These are phyloP conservation scores for Argyra leucocephala DNA, from an alignment of 2,888 invertebrate species.

Conservation along the genomic window DNA sequence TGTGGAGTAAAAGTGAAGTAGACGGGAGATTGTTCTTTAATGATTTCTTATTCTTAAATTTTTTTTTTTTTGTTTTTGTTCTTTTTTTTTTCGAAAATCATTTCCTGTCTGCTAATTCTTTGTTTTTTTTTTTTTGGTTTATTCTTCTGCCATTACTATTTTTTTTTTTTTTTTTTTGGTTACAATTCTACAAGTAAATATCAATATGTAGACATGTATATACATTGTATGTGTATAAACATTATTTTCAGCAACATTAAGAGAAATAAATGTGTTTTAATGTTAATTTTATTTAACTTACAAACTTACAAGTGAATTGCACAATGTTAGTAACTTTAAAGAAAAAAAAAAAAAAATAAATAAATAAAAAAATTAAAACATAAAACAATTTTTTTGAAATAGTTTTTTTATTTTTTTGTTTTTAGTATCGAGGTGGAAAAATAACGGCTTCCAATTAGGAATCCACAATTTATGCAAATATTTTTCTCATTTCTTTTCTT, in stretches of 20 bases:
- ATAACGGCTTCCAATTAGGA: constrained; percentile 18
- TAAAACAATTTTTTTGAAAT: no score
- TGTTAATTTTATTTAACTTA: background rate
- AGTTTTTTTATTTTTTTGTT: background rate
- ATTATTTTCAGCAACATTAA: background rate
- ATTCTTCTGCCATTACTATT: background rate
- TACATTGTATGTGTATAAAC: background rate
- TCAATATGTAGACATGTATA: background rate
- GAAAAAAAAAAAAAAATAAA: background rate
- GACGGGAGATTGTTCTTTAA: no score
- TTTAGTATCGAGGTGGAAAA: constrained; percentile 15
- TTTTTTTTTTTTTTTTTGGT: background rate
- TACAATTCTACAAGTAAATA: background rate
- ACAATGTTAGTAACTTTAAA: background rate
- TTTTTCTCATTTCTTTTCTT: constrained; percentile 9
- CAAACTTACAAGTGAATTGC: background rate
- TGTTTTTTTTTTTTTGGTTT: background rate
- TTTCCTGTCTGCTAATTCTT: background rate
- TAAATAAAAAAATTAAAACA: no score
- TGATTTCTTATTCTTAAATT: no score
- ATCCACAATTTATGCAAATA: constrained; percentile 19
- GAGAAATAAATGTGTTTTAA: background rate
- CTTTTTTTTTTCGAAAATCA: background rate
- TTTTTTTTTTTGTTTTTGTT: background rate
- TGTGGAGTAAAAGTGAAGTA: no score